A percentile compares a stretch with the other conserved stretches of the same genome.
phyloP scores from a whole-genome alignment of 2,888 invertebrate genomes.

The Agrilus biguttatus region DNA sequence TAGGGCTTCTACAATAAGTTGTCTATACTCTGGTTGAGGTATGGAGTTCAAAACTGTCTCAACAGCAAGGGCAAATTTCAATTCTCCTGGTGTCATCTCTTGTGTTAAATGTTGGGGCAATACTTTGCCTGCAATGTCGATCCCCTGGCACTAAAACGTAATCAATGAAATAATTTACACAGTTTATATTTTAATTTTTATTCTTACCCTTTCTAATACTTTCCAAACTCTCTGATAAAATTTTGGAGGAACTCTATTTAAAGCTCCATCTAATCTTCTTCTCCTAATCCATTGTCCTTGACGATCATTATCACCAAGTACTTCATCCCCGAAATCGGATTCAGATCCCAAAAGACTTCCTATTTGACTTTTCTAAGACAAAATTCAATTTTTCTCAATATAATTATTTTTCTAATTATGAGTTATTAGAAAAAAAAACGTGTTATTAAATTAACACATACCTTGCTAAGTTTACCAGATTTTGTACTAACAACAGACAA shows the following conservation, averaged over 20 bases:
- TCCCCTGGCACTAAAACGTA: conserved; percentile 67
- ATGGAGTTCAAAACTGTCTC: conserved; percentile 94
- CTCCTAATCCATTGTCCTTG: conserved; percentile 97
- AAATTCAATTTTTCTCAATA: conserved; percentile 1
- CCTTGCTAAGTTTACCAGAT: conserved; percentile 74
- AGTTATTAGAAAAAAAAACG: too few species aligned
- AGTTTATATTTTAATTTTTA: conserved; percentile 3
- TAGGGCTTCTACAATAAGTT: conserved; percentile 89
- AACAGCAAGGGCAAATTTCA: conserved; percentile 95
- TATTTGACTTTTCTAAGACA: conserved; percentile 36
- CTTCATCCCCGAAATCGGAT: conserved; percentile 29
- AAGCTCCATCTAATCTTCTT: conserved; percentile 85
- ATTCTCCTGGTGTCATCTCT: conserved; percentile 97
- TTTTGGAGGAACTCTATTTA: conserved; percentile 91
- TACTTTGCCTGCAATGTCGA: conserved; percentile 82
- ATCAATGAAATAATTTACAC: conserved; percentile 16
- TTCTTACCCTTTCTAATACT: conserved; percentile 64
- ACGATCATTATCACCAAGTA: conserved; percentile 54
- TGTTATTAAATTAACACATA: conserved; percentile 31
- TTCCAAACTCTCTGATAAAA: conserved; percentile 95
- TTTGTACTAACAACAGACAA: conserved; percentile 81
- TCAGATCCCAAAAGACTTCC: conserved; percentile 22
- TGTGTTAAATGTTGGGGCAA: conserved; percentile 86
- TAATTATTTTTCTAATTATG: neutral
- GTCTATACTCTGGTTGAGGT: conserved; percentile 95